Base-by-base conservation (phyloP, 1,140 invertebrate genomes). In the Brachionus manjavacas region DNA sequence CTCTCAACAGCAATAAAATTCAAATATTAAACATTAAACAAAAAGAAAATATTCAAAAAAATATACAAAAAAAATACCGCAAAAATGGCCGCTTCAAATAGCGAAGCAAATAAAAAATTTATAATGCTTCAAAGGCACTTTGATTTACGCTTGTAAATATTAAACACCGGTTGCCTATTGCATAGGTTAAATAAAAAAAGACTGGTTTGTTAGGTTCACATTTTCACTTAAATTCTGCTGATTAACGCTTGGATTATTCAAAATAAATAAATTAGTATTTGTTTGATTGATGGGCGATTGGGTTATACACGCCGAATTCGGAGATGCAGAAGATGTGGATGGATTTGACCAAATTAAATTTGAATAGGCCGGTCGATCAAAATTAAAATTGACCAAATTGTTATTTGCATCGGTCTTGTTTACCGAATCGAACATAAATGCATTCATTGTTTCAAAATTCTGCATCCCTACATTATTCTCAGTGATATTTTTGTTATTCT, bases 161-260 rank as follows among this genome's bases (percentile, higher is more conserved):
- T 20, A 60, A 60, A 60, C 52, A 60, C 52, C 52, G 52, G 52
- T 60, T 60, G 52, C 52, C 52, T 60, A 60, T 60, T 60, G 52
- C 52, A 60, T 60, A 60, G 52, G 52, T 72, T 72, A 72, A 39
- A 72, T 72, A 41, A 72, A 72, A 41, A 72, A 72, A 39, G 68
- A 72, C 31, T 72, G 68, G 9, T 70, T 28, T n/a, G 25, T 66
- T 66, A 66, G 16, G 25, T 8, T 72, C 31, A 72, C 68, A 39
- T 35, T 72, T 16, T 72, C 68, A 23, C n/a, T 20, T 20, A 72
- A 72, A 72, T 41, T 72, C 35, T 72, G 68, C 6, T 72, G 68
- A 68, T 68, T 68, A 35, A 68, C 25, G 8, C n/a, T 31, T 8
- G 25, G 12, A 72, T 72, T 72, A 72, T 72, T 72, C 20, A 72